phyloP scores from a whole-genome alignment of 2,797 vertebrate species.

The Coreius guichenoti region DNA sequence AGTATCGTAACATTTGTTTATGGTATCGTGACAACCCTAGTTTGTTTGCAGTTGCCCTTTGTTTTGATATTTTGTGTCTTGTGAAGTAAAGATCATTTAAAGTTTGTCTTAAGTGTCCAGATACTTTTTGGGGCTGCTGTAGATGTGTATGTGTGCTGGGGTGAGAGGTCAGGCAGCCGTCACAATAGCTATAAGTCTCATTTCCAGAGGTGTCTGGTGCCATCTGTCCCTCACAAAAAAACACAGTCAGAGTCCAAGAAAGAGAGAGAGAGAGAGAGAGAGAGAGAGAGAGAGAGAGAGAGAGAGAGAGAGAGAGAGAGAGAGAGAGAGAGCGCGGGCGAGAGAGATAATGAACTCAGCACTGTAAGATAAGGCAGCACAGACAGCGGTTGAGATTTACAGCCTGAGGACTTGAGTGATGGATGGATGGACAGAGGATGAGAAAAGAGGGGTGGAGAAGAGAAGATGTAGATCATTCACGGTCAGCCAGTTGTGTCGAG shows the following conservation, averaged over 20 bases:
- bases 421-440: slow-evolving; percentile 39
- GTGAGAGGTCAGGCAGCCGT: background rate
- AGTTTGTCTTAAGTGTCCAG: background rate
- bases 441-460: slow-evolving; percentile 30
- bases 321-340: slow-evolving; percentile 45
- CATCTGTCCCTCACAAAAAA: slow-evolving; percentile 21
- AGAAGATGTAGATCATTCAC: slow-evolving; percentile 44
- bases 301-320: slow-evolving; percentile 41
- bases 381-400: slow-evolving; percentile 57
- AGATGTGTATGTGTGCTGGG: background rate
- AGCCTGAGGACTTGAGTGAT: slow-evolving; percentile 59
- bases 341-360: slow-evolving; percentile 56
- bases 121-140: background rate
- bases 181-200: slow-evolving; percentile 20
- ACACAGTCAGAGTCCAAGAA: background rate
- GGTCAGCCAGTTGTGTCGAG: slow-evolving; percentile 20
- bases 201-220: slow-evolving; percentile 29
- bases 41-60: background rate
- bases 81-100: background rate
- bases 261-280: slow-evolving; percentile 49
- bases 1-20: background rate
- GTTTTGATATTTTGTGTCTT: background rate
- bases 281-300: slow-evolving; percentile 44
- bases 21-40: too few species aligned
- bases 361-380: slow-evolving; percentile 67